Percentiles rank a stretch among this genome's conserved stretches.
phyloP scores from a whole-genome alignment of 2,113 vertebrate species.

The Istiophorus platypterus region DNA sequence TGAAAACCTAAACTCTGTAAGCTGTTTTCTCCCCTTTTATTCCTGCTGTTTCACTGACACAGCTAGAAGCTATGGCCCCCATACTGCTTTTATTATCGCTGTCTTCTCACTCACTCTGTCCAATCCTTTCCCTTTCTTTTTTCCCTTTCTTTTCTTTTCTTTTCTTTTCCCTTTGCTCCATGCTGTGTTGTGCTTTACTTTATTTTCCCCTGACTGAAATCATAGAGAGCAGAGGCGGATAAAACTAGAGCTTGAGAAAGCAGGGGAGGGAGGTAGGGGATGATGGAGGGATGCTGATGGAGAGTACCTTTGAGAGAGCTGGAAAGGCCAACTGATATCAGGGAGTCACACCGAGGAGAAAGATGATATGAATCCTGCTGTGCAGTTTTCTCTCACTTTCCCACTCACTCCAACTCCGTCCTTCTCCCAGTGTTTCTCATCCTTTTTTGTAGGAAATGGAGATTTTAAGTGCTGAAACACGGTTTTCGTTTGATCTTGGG shows the following conservation, averaged over 20 bases:
- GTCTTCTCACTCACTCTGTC: slow-evolving; percentile 39
- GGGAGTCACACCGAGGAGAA: slow-evolving; percentile 58
- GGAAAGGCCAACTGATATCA: slow-evolving; percentile 61
- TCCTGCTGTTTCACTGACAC: slow-evolving; percentile 64
- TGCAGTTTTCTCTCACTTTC: slow-evolving; percentile 19
- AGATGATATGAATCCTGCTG: slow-evolving; percentile 62
- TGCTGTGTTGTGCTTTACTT: slow-evolving; percentile 54
- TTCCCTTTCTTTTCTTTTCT: slow-evolving; percentile 5
- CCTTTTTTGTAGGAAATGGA: slow-evolving; percentile 18
- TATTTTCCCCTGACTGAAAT: slow-evolving; percentile 62
- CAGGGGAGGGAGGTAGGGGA: slow-evolving; percentile 32
- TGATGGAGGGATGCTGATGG: slow-evolving; percentile 59
- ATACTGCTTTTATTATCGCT: slow-evolving; percentile 65
- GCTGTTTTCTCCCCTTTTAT: slow-evolving; percentile 65
- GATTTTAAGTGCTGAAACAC: slow-evolving; percentile 28
- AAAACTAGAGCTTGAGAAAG: slow-evolving; percentile 57
- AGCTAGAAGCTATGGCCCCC: slow-evolving; percentile 60
- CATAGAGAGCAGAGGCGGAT: slow-evolving; percentile 48
- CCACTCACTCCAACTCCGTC: background rate
- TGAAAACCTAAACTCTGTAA: slow-evolving; percentile 53
- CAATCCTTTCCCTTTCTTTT: slow-evolving; percentile 33
- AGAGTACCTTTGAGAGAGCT: slow-evolving; percentile 47
- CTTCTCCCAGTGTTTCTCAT: slow-evolving; percentile 20
- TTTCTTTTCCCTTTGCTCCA: slow-evolving; percentile 27
- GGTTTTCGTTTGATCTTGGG: slow-evolving; percentile 1